Conservation (phyloP, 2,797 vertebrate genomes). For the Hoplostethus atlanticus region DNA sequence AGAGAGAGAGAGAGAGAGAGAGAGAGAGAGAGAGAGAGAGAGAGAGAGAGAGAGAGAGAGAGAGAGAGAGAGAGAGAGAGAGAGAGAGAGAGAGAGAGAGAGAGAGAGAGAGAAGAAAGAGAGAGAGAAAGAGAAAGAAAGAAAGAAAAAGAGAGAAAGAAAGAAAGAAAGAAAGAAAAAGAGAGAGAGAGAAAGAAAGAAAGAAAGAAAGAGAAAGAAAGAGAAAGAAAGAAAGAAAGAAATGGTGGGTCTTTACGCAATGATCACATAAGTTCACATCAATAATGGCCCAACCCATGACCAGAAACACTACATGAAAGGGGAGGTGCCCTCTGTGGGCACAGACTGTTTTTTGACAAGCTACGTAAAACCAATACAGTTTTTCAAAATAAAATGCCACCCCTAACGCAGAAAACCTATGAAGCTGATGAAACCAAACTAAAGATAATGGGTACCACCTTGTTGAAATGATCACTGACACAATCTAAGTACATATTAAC, state of each 20-base stretch:
- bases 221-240: too few relatives aligned
- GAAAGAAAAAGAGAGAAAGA: too few relatives aligned
- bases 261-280: conserved; percentile 77
- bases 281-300: conserved; percentile 70
- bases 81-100: conserved; percentile 31
- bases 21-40: too few relatives aligned
- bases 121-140: conserved; percentile 26
- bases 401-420: conserved; percentile 45
- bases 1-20: conserved; percentile 20
- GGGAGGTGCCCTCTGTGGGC: conserved; percentile 58
- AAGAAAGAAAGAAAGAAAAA: too few relatives aligned
- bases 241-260: conserved; percentile 67
- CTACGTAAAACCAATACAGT: conserved; percentile 27
- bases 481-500: too few relatives aligned
- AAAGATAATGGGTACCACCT: too few relatives aligned
- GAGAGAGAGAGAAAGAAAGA: conserved; percentile 39
- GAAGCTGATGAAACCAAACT: too few relatives aligned
- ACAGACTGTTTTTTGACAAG: conserved; percentile 49
- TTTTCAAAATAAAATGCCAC: conserved; percentile 48
- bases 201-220: too few relatives aligned
- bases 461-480: too few relatives aligned
- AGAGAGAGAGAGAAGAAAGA: background rate
- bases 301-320: conserved; percentile 72
- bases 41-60: conserved; percentile 33
- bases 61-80: background rate